Percentiles rank a stretch among this genome's conserved stretches.
phyloP scores from a whole-genome alignment of 2,797 vertebrate genomes.

The Protonibea diacanthus region DNA sequence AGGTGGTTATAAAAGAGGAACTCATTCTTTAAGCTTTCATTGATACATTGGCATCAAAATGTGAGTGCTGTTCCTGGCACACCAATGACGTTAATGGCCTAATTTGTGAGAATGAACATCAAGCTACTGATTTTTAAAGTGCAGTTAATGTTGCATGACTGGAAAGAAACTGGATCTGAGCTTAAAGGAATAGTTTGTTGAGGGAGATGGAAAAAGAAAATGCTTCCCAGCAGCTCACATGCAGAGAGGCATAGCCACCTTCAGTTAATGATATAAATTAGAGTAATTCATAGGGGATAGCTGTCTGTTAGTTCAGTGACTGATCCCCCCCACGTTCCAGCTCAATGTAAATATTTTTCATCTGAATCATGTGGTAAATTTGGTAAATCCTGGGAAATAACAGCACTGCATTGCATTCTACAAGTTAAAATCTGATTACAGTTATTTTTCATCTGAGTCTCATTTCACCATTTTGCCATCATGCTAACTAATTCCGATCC shows the following conservation, averaged over 20 bases:
- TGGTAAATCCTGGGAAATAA: conserved; percentile 56
- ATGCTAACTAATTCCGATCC: conserved; percentile 48
- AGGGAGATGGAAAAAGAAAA: conserved; percentile 82
- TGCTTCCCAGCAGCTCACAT: conserved; percentile 81
- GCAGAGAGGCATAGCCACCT: conserved; percentile 76
- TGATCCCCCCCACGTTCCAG: conserved; percentile 55
- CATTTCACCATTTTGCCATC: conserved; percentile 50
- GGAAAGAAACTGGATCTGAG: conserved; percentile 82
- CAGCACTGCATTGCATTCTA: conserved; percentile 14
- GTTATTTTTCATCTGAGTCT: conserved; percentile 44
- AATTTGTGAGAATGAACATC: conserved; percentile 84
- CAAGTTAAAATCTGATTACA: conserved; percentile 26
- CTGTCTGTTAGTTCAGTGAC: conserved; percentile 71
- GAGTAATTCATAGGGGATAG: conserved; percentile 73
- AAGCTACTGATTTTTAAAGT: conserved; percentile 85
- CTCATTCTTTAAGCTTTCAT: conserved; percentile 67
- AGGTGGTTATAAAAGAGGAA: conserved; percentile 61
- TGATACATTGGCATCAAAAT: conserved; percentile 79
- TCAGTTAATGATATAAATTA: conserved; percentile 79
- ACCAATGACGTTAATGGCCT: conserved; percentile 79
- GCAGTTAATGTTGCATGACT: conserved; percentile 85
- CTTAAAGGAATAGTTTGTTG: conserved; percentile 82
- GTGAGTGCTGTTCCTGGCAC: conserved; percentile 76
- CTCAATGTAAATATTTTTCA: conserved; percentile 77
- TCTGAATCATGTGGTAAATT: conserved; percentile 42